Percentiles rank a stretch among this genome's conserved stretches.
Conservation (phyloP, 2,113 vertebrate genomes). For the human region GRCh38 chr7:119781001-119781500, state of each 20-base stretch:
- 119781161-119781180: conserved; percentile 13
- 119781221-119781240: conserved; percentile 38
- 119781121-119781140: conserved; percentile 53
- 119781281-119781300: conserved; percentile 47
- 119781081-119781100: conserved; percentile 41
- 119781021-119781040: not conserved
- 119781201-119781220: conserved; percentile 65
- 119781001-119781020: not conserved
- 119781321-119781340: not conserved
- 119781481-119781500: not conserved
- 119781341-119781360: conserved; percentile 32
- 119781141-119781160: conserved; percentile 64
- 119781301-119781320: conserved; percentile 28
- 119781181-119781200: not conserved
- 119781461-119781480: not conserved
- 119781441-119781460: not conserved
- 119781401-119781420: not conserved
- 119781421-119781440: not conserved
- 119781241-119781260: conserved; percentile 63
- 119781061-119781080: not conserved
- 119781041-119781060: conserved; percentile 28
- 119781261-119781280: conserved; percentile 42
- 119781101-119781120: conserved; percentile 49
- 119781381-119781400: not conserved
- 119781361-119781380: not conserved